Evolutionary conservation across 2,113 vertebrate genomes (phyloP), one percentile per base, ranked within the genome.

Genomic region (Xiphophorus maculatus): DNA sequence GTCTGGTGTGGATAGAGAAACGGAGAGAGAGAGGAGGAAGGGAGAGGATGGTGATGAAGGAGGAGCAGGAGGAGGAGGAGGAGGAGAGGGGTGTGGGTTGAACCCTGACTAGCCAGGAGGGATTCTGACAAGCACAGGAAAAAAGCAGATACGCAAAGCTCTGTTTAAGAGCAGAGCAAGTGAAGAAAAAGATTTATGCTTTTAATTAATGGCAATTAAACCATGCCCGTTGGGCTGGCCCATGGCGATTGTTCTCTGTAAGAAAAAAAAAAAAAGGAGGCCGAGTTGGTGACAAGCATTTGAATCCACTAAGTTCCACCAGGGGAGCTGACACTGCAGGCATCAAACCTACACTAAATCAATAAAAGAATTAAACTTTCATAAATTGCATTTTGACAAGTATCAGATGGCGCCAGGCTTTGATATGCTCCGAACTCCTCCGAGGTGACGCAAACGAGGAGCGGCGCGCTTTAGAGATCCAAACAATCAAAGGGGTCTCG

Each of bases 131-230:
- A 97, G 97, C 94, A 92, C 92, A 94, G 93, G 94, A 94, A 95
- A 95, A 95, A 95, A 95, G 76, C 82, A 96, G 94, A 93, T 92
- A 94, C 91, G 95, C 95, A 94, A 95, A 96, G 95, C 96, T 95
- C 94, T 96, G 96, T 99, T 97, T 98, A 98, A 99, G 96, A 97
- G 96, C 95, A 95, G 94, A 97, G 96, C 95, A 94, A 97, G 94
- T 94, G 96, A 97, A 97, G 96, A 98, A 98, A 98, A 98, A 97
- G 97, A 98, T 98, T 98, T 98, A 98, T 99, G 97, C 97, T 99
- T 98, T 98, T 99, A 99, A 99, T 99, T 99, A 99, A 98, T 97
- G 96, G 97, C 98, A 99, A 99, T 99, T 99, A 99, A 99, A 99
- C 95, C 97, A 94, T 98, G 98, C 96, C 98, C 98, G 96, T 97